A percentile compares a stretch with the other conserved stretches of the same genome.
phyloP scores from a whole-genome alignment of 2,888 invertebrate genomes.

The Nymphalis polychloros region DNA sequence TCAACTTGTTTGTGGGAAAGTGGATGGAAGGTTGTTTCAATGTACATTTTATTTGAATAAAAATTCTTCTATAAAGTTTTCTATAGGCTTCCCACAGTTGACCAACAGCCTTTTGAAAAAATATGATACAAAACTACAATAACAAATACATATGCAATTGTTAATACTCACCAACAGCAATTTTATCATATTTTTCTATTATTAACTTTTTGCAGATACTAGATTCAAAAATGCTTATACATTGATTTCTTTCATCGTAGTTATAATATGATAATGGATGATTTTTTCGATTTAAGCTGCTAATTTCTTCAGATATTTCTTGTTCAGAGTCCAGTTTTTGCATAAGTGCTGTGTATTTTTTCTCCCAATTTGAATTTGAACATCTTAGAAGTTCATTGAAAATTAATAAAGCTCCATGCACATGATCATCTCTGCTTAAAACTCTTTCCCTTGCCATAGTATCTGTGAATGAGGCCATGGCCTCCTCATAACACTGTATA shows the following conservation, averaged over 20 bases:
- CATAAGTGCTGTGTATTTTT: slow-evolving; percentile 87
- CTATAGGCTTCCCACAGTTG: too few relatives aligned
- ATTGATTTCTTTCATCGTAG: slow-evolving; percentile 64
- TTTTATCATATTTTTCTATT: slow-evolving; percentile 90
- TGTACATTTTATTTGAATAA: too few relatives aligned
- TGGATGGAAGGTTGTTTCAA: too few relatives aligned
- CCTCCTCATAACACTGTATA: slow-evolving; percentile 95
- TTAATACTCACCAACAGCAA: slow-evolving; percentile 80
- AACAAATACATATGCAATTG: too few relatives aligned
- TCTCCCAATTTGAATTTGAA: slow-evolving; percentile 93
- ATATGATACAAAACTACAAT: too few relatives aligned
- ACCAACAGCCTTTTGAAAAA: too few relatives aligned
- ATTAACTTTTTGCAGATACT: slow-evolving; percentile 92
- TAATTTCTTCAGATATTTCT: slow-evolving; percentile 75
- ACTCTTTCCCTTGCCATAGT: slow-evolving; percentile 79
- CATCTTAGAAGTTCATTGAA: slow-evolving; percentile 96
- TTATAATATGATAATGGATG: slow-evolving; percentile 56
- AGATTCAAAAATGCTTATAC: slow-evolving; percentile 85
- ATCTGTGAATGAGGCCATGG: slow-evolving; percentile 89
- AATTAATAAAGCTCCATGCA: slow-evolving; percentile 95
- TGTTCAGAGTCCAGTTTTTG: slow-evolving; percentile 79
- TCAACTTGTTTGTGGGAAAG: too few relatives aligned
- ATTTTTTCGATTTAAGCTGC: slow-evolving; percentile 76
- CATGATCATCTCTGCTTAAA: slow-evolving; percentile 92
- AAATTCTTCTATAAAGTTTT: too few relatives aligned